Base-by-base conservation (phyloP, 2,888 invertebrate species). In the Strigamia maritima region DNA sequence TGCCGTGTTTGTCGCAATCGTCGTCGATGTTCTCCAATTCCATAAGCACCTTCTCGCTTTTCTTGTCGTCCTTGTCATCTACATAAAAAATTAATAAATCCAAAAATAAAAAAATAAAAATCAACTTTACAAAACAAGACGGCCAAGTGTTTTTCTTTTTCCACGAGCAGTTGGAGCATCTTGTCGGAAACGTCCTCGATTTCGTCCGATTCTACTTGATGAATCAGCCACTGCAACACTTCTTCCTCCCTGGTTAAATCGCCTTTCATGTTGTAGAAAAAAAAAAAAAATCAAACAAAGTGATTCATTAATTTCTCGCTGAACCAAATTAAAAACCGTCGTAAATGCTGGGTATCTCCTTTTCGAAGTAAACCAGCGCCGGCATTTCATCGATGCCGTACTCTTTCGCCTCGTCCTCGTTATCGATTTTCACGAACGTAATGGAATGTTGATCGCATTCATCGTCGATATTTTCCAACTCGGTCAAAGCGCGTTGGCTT, bases 1-100 rank as follows among this genome's bases (percentile, higher is more conserved):
- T 95, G 84, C 93, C 93, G 85, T 95, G 94, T 84, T 93, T 92
- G 86, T 95, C 95, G 86, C 94, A 94, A 85, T 95, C 95, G 84
- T 95, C 95, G 85, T 96, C 96, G 83, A 96, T 95, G 85, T 94
- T 95, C 87, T 96, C 95, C 83, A 95, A 87, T 86, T 94, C 95
- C 78, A 89, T 87, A 81, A 95, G 88, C 80, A 94, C 89, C 86
- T 94, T 93, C 86, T 94, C 92, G 54, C 79, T 81, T 86, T 94
- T 93, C 88, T 94, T 94, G 85, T 95, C 94, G 83, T 94, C 93
- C 87, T 93, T 94, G 87, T 95, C 94, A 88, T 95, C 95, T 95
- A 87, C 82, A 88, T 87, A 84, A 82, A 85, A 85, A 84, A 84
- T 81, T 40, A 80, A 44, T 19, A 79, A 24, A 22, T 8, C 4